Evolutionary conservation across 37 sponge, comb jelly and placozoan species (phyloP).

Genomic region (Corticium candelabrum): DNA sequence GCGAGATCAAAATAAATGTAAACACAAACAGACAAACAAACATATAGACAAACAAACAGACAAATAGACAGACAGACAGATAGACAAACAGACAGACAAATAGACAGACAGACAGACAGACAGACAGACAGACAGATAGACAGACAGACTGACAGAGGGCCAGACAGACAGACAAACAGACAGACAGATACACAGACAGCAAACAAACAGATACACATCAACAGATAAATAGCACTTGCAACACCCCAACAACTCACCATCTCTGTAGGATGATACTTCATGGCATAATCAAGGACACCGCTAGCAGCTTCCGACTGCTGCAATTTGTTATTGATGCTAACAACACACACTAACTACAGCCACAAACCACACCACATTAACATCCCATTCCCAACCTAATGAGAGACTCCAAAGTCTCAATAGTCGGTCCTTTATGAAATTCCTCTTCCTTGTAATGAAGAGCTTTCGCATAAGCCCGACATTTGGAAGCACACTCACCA

Average conservation of each 20-base stretch:
- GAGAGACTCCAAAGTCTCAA: conserved; percentile 64
- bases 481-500: conserved; percentile 87
- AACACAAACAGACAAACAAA: no score
- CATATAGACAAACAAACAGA: no score
- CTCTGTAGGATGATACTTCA: conserved; percentile 51
- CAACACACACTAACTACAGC: conserved; percentile 7
- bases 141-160: no score
- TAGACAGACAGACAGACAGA: no score
- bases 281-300: conserved; percentile 85
- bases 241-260: conserved; percentile 45
- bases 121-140: no score
- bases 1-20: not conserved
- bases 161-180: no score
- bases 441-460: conserved; percentile 96
- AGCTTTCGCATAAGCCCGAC: conserved; percentile 92
- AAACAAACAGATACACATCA: no score
- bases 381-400: conserved; percentile 20
- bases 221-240: no score
- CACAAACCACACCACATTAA: not conserved
- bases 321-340: conserved; percentile 91
- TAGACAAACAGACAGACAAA: no score
- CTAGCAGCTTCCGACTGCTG: conserved; percentile 90
- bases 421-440: conserved; percentile 71
- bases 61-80: no score
- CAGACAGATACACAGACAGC: no score